Evolutionary conservation across 2,888 invertebrate species (phyloP), one percentile per base, ranked within the genome.

Genomic region (Vannuccia rotundouncinata): DNA sequence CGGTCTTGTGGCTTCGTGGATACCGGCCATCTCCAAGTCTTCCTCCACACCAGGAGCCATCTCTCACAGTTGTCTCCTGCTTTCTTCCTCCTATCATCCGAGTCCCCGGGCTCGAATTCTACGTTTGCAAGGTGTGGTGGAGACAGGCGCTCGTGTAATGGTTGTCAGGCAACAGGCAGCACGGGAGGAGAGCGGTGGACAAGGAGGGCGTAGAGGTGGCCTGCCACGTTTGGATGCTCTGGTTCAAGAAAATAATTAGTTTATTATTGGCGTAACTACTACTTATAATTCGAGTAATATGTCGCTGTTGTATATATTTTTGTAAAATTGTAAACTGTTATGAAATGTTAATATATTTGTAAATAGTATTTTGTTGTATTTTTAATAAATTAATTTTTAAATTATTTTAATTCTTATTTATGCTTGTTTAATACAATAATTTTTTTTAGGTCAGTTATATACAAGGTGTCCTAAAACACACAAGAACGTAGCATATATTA

Each of bases 141-240:
- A 66, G 25, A 2, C 66, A 2, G 66, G 66, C 2, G 66, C 66
- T 2, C 66, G 66, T 66, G 66, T 66, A 17, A 66, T 66, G 66
- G 66, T 66, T 5, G 66, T 66, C 5, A 5, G 66, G 66, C 66
- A 66, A 22, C 66, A 66, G 66, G 66, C 66, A 27, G 66, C 66
- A 2, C 66, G 66, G 25, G 66, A 66, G 25, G 66, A 66, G 66
- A 66, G 10, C 2, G 66, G 66, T 2, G 66, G 22, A 27, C 22
- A 13, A 17, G 45, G 45, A 17, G 10, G 17, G 45, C 17, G 10
- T 5, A 17, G 10, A 17, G 45, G 45, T 5, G 45, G 45, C 45
- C 17, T 45, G 45, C 45, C 45, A 5, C 5, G 45, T 10, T 17
- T 45, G 45, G 45, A 45, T 17, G 17, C 45, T 10, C 45, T n/a